Percentiles rank a stretch among this genome's conserved stretches.
Conservation (phyloP, 2,888 invertebrate genomes). For the Diadegma fenestrale region DNA sequence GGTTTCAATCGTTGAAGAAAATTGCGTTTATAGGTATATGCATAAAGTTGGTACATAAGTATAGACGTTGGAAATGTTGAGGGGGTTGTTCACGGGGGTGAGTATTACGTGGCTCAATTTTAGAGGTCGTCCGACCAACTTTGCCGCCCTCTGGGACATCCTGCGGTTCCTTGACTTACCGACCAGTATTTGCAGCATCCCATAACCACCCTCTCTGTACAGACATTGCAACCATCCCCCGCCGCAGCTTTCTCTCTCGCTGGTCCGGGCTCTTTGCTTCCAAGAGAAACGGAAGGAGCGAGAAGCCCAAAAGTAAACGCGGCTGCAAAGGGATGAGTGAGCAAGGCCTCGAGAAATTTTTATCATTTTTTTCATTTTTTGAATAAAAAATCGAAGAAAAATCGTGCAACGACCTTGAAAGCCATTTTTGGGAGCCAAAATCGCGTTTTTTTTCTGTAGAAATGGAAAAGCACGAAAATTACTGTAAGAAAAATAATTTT, state of each 20-base stretch:
- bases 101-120: slow-evolving; percentile 52
- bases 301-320: background rate
- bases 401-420: no score
- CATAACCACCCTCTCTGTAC: slow-evolving; percentile 49
- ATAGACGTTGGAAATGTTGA: background rate
- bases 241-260: slow-evolving; percentile 9
- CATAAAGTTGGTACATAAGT: no score
- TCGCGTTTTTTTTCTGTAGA: no score
- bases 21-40: no score
- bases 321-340: background rate
- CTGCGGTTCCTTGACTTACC: slow-evolving; percentile 68
- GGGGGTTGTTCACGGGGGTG: background rate
- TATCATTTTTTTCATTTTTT: no score
- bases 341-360: no score
- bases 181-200: slow-evolving; percentile 64
- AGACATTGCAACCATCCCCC: slow-evolving; percentile 35
- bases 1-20: background rate
- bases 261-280: background rate
- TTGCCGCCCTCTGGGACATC: slow-evolving; percentile 63
- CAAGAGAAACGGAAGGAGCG: background rate
- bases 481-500: background rate
- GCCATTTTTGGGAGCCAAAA: no score
- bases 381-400: no score
- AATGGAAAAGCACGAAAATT: background rate
- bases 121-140: slow-evolving; percentile 57